These are phyloP conservation scores for Egretta garzetta DNA, from an alignment of 2,113 vertebrate genomes.

Conservation along the genomic window DNA sequence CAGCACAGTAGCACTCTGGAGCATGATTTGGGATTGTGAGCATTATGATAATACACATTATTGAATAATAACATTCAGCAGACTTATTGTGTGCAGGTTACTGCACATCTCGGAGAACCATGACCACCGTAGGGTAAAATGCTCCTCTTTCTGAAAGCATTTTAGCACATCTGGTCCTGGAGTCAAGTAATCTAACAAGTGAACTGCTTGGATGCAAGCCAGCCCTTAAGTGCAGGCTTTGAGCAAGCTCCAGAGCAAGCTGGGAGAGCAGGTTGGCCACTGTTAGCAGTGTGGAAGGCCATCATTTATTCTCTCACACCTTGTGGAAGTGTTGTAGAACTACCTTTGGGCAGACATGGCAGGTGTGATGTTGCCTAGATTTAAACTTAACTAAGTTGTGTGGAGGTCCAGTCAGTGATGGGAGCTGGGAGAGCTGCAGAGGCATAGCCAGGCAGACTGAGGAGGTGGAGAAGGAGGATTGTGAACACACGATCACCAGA, in stretches of 20 bases:
- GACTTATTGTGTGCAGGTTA: neutral
- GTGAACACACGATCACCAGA: neutral
- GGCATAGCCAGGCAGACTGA: neutral
- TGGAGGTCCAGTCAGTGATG: neutral
- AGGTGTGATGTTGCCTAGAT: neutral
- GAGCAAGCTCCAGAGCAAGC: neutral
- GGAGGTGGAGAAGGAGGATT: neutral
- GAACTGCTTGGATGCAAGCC: constrained; percentile 42
- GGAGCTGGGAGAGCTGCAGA: neutral
- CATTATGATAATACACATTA: constrained; percentile 31
- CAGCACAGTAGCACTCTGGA: constrained; percentile 29
- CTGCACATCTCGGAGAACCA: constrained; percentile 24
- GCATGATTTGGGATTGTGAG: neutral
- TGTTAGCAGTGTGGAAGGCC: neutral
- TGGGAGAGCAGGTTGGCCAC: neutral
- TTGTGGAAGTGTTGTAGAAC: neutral
- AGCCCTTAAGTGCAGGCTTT: constrained; percentile 27
- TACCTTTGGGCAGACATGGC: neutral
- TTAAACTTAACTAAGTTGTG: neutral
- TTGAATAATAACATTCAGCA: neutral
- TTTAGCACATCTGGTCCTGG: constrained; percentile 62
- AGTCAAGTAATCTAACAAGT: constrained; percentile 20
- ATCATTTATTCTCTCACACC: neutral
- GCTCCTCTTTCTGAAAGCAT: constrained; percentile 30
- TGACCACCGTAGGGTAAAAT: constrained; percentile 1